Percentiles rank a stretch among this genome's conserved stretches.
These are phyloP conservation scores for Ceratitis capitata DNA, from an alignment of 1,140 invertebrate genomes.

Conservation along the genomic window DNA sequence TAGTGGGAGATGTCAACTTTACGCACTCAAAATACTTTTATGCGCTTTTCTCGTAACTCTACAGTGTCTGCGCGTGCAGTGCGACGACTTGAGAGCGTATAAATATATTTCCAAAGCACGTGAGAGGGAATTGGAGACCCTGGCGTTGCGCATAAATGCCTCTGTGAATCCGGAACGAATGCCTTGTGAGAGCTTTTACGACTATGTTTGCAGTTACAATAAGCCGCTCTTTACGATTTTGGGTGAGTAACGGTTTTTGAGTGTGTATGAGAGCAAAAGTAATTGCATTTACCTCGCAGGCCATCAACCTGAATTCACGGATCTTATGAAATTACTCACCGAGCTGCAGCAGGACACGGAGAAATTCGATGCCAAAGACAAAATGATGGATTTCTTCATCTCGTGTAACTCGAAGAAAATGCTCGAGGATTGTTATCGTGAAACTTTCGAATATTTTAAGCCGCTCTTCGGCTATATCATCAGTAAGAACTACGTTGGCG, in stretches of 20 bases:
- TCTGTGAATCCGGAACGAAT: conserved; percentile 55
- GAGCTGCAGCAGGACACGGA: conserved; percentile 53
- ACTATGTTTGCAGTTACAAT: conserved; percentile 61
- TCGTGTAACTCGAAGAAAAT: conserved; percentile 54
- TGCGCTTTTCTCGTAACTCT: not conserved
- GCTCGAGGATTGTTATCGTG: conserved; percentile 60
- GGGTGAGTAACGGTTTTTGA: conserved; percentile 49
- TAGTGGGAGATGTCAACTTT: not conserved
- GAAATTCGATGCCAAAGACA: conserved; percentile 58
- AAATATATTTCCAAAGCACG: conserved; percentile 53
- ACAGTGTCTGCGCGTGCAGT: not conserved
- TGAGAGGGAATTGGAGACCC: conserved; percentile 51
- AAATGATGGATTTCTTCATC: conserved; percentile 58
- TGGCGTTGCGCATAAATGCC: conserved; percentile 51
- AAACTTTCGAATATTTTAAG: conserved; percentile 60
- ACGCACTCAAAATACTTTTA: not conserved
- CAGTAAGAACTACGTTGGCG: conserved; percentile 50
- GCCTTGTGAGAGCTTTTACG: conserved; percentile 58
- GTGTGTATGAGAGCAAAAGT: not conserved
- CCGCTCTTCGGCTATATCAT: conserved; percentile 60
- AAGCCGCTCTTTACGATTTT: conserved; percentile 56
- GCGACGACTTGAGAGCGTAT: conserved; percentile 38
- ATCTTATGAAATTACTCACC: conserved; percentile 54
- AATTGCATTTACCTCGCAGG: conserved; percentile 43
- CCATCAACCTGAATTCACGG: conserved; percentile 49